These are phyloP conservation scores for Lomographa bimaculata DNA, from an alignment of 2,888 invertebrate genomes.

Conservation along the genomic window DNA sequence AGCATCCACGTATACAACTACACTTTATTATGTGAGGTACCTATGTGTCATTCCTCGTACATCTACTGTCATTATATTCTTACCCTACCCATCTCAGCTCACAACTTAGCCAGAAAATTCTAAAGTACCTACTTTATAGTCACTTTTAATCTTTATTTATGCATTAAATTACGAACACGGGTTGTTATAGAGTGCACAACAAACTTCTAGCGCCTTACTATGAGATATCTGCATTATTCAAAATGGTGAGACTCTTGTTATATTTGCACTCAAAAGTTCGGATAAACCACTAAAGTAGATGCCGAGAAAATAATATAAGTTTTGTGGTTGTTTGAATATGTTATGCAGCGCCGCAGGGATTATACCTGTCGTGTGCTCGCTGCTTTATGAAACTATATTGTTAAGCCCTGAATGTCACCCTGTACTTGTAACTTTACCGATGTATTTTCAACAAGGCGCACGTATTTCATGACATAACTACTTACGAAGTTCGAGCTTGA, in stretches of 20 bases:
- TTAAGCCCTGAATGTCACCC: constrained; percentile 39
- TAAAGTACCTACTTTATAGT: constrained; percentile 20
- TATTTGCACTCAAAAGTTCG: constrained; percentile 74
- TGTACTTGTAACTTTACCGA: constrained; percentile 34
- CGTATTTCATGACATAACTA: constrained; percentile 8
- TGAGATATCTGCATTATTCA: constrained; percentile 65
- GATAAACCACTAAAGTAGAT: constrained; percentile 60
- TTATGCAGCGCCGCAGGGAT: constrained; percentile 43
- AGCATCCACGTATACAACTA: no score
- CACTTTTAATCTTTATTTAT: constrained; percentile 28
- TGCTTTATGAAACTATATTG: constrained; percentile 47
- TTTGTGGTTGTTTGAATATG: constrained; percentile 42
- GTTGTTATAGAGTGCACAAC: constrained; percentile 32
- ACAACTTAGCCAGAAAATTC: constrained; percentile 26
- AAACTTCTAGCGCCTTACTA: constrained; percentile 46
- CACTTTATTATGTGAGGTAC: no score
- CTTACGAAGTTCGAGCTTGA: no score
- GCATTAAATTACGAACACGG: constrained; percentile 43
- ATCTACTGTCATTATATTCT: no score
- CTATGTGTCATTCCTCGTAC: no score
- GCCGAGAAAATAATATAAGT: constrained; percentile 67
- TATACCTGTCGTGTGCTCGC: constrained; percentile 44
- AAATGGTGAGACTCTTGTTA: constrained; percentile 59
- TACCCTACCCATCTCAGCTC: neutral
- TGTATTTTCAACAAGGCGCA: constrained; percentile 32